Conservation (phyloP, 2,113 vertebrate genomes). For the Cyphomyrus plagiostoma region DNA sequence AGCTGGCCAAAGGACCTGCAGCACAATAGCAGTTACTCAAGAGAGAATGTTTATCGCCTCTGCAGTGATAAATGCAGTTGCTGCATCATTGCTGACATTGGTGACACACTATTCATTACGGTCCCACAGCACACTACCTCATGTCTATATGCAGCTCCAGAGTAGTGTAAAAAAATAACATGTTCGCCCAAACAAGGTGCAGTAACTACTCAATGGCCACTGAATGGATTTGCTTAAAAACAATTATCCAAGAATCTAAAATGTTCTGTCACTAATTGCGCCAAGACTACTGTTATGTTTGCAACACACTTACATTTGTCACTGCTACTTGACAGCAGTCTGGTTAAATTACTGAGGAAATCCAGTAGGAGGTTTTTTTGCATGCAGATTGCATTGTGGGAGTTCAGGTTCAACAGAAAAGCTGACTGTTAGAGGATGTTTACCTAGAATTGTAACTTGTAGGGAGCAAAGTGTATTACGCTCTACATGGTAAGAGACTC, state of each 20-base stretch:
- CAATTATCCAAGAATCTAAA: not conserved
- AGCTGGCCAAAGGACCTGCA: not conserved
- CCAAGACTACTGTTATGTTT: not conserved
- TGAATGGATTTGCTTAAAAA: not conserved
- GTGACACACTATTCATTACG: not conserved
- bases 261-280: not conserved
- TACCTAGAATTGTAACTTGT: not conserved
- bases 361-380: not conserved
- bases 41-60: not conserved
- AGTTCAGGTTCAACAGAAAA: not conserved
- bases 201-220: not conserved
- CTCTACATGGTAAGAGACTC: not conserved
- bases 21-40: not conserved
- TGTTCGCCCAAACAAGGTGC: not conserved
- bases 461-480: not conserved
- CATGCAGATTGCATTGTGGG: not conserved
- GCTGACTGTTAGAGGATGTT: not conserved
- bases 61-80: slow-evolving; percentile 13
- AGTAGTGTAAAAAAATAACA: not conserved
- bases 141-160: not conserved
- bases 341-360: not conserved
- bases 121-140: not conserved
- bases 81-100: not conserved
- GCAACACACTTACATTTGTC: not conserved
- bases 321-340: not conserved